Percentiles rank a stretch among this genome's conserved stretches.
phyloP scores from a whole-genome alignment of 2,797 vertebrate genomes.

The Bovichtus diacanthus region DNA sequence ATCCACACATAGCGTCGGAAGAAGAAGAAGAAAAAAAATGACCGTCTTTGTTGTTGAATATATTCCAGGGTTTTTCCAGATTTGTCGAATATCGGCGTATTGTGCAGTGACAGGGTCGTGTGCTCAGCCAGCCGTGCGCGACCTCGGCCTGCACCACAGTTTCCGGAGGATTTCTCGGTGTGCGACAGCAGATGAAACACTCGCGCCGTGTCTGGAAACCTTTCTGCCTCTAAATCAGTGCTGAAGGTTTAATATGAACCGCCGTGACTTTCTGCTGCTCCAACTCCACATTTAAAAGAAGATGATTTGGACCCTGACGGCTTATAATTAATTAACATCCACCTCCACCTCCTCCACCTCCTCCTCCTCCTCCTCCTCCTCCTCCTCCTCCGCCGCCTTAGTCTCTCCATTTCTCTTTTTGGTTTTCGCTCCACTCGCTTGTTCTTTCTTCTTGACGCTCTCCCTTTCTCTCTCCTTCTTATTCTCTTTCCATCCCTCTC shows the following conservation, averaged over 20 bases:
- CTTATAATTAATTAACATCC: constrained; percentile 93
- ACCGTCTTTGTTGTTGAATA: neutral
- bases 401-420: constrained; percentile 74
- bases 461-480: neutral
- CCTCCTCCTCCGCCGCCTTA: too few species aligned
- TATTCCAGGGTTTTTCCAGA: neutral
- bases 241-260: constrained; percentile 50
- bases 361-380: too few species aligned
- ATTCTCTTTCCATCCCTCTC: constrained; percentile 79
- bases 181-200: neutral
- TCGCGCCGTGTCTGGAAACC: neutral
- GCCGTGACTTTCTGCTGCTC: constrained; percentile 75
- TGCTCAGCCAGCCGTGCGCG: neutral
- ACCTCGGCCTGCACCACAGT: neutral
- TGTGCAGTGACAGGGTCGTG: neutral
- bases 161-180: neutral
- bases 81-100: neutral
- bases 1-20: too few species aligned
- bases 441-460: neutral
- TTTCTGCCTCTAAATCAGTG: constrained; percentile 31
- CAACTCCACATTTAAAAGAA: constrained; percentile 91
- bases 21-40: too few species aligned
- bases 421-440: constrained; percentile 83
- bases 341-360: constrained; percentile 33
- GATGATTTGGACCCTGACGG: constrained; percentile 94